Evolutionary conservation across 2,797 vertebrate species (phyloP).

Genomic region (Acipenser ruthenus): DNA sequence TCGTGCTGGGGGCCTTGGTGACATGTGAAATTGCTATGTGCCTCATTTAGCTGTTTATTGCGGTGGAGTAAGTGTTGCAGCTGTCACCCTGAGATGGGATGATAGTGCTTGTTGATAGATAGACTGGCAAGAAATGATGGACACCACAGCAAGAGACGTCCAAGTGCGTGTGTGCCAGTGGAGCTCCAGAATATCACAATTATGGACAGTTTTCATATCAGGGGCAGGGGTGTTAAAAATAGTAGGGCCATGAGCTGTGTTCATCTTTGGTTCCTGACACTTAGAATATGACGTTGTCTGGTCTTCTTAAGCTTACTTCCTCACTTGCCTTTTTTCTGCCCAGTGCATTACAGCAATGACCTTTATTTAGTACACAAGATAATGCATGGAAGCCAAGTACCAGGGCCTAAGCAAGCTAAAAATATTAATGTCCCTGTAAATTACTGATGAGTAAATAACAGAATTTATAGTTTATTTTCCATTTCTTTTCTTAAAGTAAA

Average conservation of each 20-base stretch:
- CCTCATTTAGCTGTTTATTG: slow-evolving; percentile 79
- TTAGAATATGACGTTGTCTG: slow-evolving; percentile 12
- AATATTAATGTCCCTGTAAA: too few relatives aligned
- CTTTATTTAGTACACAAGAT: neutral
- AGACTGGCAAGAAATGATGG: slow-evolving; percentile 74
- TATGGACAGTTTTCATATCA: slow-evolving; percentile 67
- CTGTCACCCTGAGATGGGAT: slow-evolving; percentile 70
- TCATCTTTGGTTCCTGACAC: slow-evolving; percentile 15
- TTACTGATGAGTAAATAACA: too few relatives aligned
- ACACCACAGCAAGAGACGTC: slow-evolving; percentile 70
- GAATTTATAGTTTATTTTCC: too few relatives aligned
- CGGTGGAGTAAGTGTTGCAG: slow-evolving; percentile 74
- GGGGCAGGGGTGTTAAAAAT: slow-evolving; percentile 56
- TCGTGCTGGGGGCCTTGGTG: slow-evolving; percentile 71
- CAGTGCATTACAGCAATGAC: neutral
- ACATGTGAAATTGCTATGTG: slow-evolving; percentile 76
- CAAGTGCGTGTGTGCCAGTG: slow-evolving; percentile 73
- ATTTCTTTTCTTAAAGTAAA: too few relatives aligned
- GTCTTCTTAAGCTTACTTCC: slow-evolving; percentile 5
- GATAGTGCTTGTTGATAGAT: slow-evolving; percentile 75
- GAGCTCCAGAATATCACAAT: slow-evolving; percentile 64
- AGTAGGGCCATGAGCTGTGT: slow-evolving; percentile 42
- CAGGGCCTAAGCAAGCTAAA: neutral
- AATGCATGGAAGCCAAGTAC: neutral
- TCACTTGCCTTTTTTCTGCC: neutral